Base-by-base conservation (phyloP, 35 echinoderm and acorn worm genomes). In the Strongylocentrotus purpuratus region DNA sequence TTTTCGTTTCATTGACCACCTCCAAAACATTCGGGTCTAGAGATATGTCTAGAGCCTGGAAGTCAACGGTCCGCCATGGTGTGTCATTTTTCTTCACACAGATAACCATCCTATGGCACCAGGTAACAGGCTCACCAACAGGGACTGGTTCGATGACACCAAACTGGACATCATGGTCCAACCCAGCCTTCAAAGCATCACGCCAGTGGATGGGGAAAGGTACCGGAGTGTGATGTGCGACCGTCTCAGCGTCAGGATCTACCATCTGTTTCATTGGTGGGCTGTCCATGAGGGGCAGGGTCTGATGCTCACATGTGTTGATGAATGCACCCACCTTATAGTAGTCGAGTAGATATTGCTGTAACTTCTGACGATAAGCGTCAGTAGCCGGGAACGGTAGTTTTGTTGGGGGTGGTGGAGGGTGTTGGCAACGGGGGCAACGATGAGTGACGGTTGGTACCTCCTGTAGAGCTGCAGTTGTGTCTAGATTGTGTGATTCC, bases 321-420 rank as follows among this genome's bases (percentile, higher is more conserved):
- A 94, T 61, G n/a, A n/a, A n/a, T 85, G 61, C 61, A 18, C 94
- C 61, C 1, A 18, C 7, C 61, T 65, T 85, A 13, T 95, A 95
- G 48, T 94, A 94, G 17, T 46, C 22, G 7, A 71, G 61, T 4
- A 95, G 33, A 85, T 28, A 95, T 32, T 95, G 94, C n/a, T n/a
- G n/a, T n/a, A n/a, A n/a, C 45, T 95, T 65, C 85, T 46, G 32
- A 17, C 41, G 31, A 28, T 12, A 14, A 6, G 33, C 65, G 33
- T 94, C 94, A 78, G 94, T 86, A 3, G 78, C 94, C 7, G 85
- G 94, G n/a, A 95, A 86, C 31, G 94, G 94, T 25, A 95, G 94
- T 15, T 2, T 95, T 22, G 32, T 85, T 4, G n/a, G 94, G 55
- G 48, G 48, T 12, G 48, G 48, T 50, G 48, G 48, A 12, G 48